phyloP scores from a whole-genome alignment of 1,140 invertebrate genomes.

The Heliconius himera region DNA sequence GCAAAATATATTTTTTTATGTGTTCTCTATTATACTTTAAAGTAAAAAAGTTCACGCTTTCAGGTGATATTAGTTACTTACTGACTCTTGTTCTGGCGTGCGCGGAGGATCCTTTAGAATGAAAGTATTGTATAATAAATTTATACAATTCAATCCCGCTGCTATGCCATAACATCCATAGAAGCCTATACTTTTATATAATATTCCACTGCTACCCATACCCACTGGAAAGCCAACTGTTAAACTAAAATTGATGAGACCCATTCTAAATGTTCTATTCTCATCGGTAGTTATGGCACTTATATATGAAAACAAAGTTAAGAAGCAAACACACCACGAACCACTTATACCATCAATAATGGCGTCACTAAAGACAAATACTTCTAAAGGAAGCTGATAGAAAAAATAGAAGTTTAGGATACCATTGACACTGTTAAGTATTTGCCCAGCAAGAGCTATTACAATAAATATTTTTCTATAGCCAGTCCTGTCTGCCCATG shows the following conservation, averaged over 20 bases:
- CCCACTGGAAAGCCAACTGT: slow-evolving; percentile 77
- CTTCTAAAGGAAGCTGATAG: slow-evolving; percentile 57
- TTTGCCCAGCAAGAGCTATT: slow-evolving; percentile 58
- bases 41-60: too few species aligned
- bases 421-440: slow-evolving; percentile 67
- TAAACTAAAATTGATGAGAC: slow-evolving; percentile 80
- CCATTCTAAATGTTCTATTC: slow-evolving; percentile 81
- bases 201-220: slow-evolving; percentile 69
- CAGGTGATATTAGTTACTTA: slow-evolving; percentile 67
- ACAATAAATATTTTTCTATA: slow-evolving; percentile 82
- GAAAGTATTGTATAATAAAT: slow-evolving; percentile 61
- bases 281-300: slow-evolving; percentile 80
- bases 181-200: slow-evolving; percentile 69
- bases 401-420: slow-evolving; percentile 79
- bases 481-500: slow-evolving; percentile 82
- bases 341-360: slow-evolving; percentile 70
- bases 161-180: slow-evolving; percentile 69
- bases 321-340: slow-evolving; percentile 79
- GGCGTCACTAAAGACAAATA: slow-evolving; percentile 41
- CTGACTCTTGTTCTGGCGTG: slow-evolving; percentile 83
- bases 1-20: too few species aligned
- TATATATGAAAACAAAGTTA: slow-evolving; percentile 82
- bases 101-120: slow-evolving; percentile 81
- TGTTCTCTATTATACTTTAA: too few species aligned
- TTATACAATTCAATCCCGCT: slow-evolving; percentile 55